phyloP scores from a whole-genome alignment of 2,888 invertebrate genomes.

The Sarcophaga variegata region DNA sequence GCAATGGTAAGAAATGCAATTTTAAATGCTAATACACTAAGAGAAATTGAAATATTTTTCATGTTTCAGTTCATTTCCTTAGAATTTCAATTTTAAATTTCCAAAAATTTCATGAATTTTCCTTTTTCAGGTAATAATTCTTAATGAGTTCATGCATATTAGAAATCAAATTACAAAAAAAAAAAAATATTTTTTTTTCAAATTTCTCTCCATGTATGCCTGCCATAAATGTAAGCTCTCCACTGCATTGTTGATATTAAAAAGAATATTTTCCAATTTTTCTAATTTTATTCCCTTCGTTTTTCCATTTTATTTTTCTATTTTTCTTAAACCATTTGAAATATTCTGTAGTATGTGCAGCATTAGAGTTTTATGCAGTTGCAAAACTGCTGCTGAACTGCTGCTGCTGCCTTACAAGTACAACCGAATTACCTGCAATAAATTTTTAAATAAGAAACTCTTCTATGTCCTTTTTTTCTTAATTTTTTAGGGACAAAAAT shows the following conservation, averaged over 20 bases:
- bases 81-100: not conserved
- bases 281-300: slow-evolving; percentile 27
- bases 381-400: not conserved
- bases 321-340: not conserved
- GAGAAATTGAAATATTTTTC: slow-evolving; percentile 11
- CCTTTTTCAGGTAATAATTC: not conserved
- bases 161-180: too few species aligned
- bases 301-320: not conserved
- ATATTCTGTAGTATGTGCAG: slow-evolving; percentile 32
- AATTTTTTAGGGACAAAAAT: not conserved
- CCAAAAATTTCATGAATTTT: not conserved
- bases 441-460: slow-evolving; percentile 43
- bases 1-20: slow-evolving; percentile 29
- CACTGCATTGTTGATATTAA: not conserved
- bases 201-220: slow-evolving; percentile 12
- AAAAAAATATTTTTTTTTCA: too few species aligned
- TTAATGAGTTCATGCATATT: not conserved
- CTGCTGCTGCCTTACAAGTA: not conserved
- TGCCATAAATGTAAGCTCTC: slow-evolving; percentile 10
- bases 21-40: slow-evolving; percentile 20
- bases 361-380: slow-evolving; percentile 32
- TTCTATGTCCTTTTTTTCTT: slow-evolving; percentile 4
- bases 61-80: too few species aligned
- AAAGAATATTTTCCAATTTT: slow-evolving; percentile 32
- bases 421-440: slow-evolving; percentile 49